Percentiles rank a stretch among this genome's conserved stretches.
phyloP scores from a whole-genome alignment of 2,797 vertebrate species.

The Enteromius trimaculatus region DNA sequence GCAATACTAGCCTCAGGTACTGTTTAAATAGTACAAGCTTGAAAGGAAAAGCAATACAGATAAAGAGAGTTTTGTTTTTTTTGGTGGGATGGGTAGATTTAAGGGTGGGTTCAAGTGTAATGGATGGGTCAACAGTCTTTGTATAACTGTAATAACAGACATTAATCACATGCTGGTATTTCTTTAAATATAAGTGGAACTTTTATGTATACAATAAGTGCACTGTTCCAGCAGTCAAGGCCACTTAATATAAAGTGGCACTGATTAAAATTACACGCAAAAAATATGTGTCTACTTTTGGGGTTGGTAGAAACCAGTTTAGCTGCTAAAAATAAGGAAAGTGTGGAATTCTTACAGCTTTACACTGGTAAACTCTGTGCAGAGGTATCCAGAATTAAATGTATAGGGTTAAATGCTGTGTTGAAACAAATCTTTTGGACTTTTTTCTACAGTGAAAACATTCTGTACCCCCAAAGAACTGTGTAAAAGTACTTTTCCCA shows the following conservation, averaged over 20 bases:
- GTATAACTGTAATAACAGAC: not conserved
- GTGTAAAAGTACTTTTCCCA: not conserved
- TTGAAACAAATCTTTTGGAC: not conserved
- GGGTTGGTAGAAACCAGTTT: not conserved
- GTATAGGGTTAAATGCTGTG: not conserved
- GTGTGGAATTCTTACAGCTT: slow-evolving; percentile 19
- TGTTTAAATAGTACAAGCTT: no score
- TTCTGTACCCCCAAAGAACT: not conserved
- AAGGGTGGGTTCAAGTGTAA: not conserved
- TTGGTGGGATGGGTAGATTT: not conserved
- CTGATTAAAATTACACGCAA: no score
- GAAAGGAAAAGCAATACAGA: no score
- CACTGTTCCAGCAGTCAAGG: not conserved
- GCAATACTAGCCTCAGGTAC: no score
- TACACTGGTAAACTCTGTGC: not conserved
- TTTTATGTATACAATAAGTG: not conserved
- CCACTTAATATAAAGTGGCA: no score
- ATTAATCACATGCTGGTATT: not conserved
- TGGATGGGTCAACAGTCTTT: not conserved
- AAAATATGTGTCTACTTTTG: not conserved
- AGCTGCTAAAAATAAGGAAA: slow-evolving; percentile 7
- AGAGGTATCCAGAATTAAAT: not conserved
- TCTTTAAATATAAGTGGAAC: not conserved
- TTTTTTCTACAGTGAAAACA: not conserved
- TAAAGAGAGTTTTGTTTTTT: no score